These are phyloP conservation scores for Odocoileus hemionus DNA, from an alignment of 2,113 vertebrate genomes.

Conservation along the genomic window DNA sequence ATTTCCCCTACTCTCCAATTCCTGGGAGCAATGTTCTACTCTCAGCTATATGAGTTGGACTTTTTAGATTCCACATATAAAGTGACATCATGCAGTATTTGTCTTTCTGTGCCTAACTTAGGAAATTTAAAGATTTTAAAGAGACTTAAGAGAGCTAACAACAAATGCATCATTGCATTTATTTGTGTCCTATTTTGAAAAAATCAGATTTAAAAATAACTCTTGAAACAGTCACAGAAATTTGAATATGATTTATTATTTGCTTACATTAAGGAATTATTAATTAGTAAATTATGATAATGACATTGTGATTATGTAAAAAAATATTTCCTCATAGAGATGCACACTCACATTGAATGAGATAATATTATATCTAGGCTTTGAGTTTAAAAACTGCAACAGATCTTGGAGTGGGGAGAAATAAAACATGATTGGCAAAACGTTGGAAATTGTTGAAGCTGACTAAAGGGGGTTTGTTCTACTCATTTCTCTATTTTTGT, in stretches of 20 bases:
- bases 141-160: neutral
- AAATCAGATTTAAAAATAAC: conserved; percentile 18
- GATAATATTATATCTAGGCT: neutral
- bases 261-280: neutral
- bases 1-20: neutral
- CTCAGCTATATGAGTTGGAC: neutral
- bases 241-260: conserved; percentile 21
- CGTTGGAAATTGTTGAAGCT: neutral
- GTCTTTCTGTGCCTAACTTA: neutral
- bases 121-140: neutral
- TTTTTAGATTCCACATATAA: neutral
- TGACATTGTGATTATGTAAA: neutral
- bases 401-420: neutral
- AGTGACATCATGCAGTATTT: neutral
- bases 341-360: neutral
- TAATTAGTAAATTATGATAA: neutral
- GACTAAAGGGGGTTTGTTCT: neutral
- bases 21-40: neutral
- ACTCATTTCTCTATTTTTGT: neutral
- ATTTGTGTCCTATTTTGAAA: neutral
- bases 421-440: conserved; percentile 16
- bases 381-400: neutral
- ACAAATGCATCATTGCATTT: conserved; percentile 12
- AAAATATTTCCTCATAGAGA: neutral
- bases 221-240: neutral